Percentiles rank a stretch among this genome's conserved stretches.
Evolutionary conservation across 1,140 invertebrate genomes (phyloP).

Genomic region (Macrotrachela quadricornifera): DNA sequence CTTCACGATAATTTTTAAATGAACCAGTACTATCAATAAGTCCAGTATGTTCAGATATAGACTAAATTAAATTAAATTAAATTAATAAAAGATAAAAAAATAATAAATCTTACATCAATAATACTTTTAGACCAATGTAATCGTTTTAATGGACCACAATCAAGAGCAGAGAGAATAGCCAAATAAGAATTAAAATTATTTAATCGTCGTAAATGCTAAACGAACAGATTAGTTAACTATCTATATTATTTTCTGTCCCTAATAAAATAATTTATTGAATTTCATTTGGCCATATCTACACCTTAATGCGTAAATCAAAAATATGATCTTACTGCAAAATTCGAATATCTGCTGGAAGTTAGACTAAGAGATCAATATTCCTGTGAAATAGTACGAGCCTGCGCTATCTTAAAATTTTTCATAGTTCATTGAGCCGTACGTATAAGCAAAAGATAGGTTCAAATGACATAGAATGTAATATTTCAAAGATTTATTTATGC

Average conservation of each 20-base stretch:
- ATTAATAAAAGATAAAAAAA: background rate
- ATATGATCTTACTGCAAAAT: no score
- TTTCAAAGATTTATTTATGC: no score
- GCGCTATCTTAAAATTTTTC: no score
- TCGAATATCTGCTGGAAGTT: no score
- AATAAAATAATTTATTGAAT: background rate
- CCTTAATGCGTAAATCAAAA: no score
- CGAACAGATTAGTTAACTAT: background rate
- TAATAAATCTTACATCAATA: conserved; percentile 42
- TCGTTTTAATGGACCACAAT: conserved; percentile 76
- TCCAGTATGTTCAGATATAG: conserved; percentile 71
- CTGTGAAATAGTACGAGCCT: no score
- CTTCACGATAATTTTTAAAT: conserved; percentile 77
- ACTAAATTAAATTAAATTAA: conserved; percentile 20
- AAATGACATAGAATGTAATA: no score
- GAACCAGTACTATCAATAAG: conserved; percentile 86
- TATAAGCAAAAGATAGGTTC: no score
- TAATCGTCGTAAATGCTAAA: conserved; percentile 54
- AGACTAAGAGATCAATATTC: no score
- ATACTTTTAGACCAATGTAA: conserved; percentile 79
- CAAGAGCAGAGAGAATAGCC: conserved; percentile 76
- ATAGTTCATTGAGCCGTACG: no score
- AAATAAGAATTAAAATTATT: conserved; percentile 98
- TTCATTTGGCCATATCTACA: no score
- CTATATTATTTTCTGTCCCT: background rate